A percentile compares a stretch with the other conserved stretches of the same genome.
These are phyloP conservation scores for Ditula angustiorana DNA, from an alignment of 2,888 invertebrate genomes.

Conservation along the genomic window DNA sequence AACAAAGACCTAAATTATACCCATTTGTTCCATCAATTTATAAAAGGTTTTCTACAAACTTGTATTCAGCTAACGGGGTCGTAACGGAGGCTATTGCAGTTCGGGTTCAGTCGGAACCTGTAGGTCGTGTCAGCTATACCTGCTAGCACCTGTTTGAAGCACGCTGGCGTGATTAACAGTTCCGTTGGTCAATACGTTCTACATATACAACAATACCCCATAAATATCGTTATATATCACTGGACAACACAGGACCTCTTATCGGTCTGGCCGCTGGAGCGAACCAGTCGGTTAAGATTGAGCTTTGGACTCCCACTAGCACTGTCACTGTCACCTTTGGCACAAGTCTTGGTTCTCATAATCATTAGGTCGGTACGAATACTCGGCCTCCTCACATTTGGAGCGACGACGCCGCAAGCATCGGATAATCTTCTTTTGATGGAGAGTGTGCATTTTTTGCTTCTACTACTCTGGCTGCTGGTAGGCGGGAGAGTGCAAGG, in stretches of 20 bases:
- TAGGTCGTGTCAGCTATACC: neutral
- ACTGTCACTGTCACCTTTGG: constrained; percentile 88
- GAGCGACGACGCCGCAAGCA: constrained; percentile 95
- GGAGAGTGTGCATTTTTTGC: constrained; percentile 91
- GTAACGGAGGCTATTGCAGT: constrained; percentile 21
- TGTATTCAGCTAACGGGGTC: constrained; percentile 26
- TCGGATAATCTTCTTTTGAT: constrained; percentile 93
- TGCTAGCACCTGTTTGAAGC: constrained; percentile 13
- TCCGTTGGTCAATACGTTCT: neutral
- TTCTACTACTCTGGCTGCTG: constrained; percentile 87
- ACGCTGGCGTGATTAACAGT: constrained; percentile 2
- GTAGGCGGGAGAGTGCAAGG: constrained; percentile 91
- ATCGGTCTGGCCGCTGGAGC: constrained; percentile 74
- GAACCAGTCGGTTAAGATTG: constrained; percentile 78
- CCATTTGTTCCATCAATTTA: constrained; percentile 20
- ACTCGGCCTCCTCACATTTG: constrained; percentile 94
- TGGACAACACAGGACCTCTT: constrained; percentile 80
- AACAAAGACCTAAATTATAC: constrained; percentile 15
- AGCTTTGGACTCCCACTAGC: constrained; percentile 83
- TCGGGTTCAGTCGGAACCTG: constrained; percentile 2
- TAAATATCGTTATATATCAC: constrained; percentile 63
- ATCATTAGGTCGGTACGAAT: constrained; percentile 95
- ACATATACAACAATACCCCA: neutral
- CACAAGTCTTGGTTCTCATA: constrained; percentile 93
- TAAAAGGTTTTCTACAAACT: constrained; percentile 20